Conservation (phyloP, 2,113 vertebrate genomes). For the Tenebrosternarchus preto region DNA sequence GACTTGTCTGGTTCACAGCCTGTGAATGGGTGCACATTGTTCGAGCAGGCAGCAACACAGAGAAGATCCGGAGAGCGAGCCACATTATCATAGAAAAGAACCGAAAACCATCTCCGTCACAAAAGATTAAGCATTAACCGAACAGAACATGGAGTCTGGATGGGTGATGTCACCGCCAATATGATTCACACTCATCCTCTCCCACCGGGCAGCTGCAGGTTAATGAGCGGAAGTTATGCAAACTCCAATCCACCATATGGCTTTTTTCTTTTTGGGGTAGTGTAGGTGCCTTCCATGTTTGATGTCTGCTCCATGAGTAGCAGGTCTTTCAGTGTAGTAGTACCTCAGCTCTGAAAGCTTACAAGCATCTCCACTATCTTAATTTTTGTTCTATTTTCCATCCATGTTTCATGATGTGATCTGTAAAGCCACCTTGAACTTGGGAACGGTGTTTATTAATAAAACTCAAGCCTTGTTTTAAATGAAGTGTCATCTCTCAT, state of each 20-base stretch:
- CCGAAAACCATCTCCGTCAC: not conserved
- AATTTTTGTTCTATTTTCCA: no score
- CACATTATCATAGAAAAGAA: not conserved
- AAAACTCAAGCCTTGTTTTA: constrained; percentile 9
- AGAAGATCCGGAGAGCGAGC: not conserved
- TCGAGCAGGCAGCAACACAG: not conserved
- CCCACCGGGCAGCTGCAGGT: not conserved
- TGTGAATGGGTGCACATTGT: not conserved
- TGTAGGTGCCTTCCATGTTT: no score
- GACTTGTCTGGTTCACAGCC: constrained; percentile 10
- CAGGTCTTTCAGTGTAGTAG: no score
- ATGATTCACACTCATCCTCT: not conserved
- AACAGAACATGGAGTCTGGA: not conserved
- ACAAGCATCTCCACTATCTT: no score
- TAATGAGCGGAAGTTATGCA: constrained; percentile 6
- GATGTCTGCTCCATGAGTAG: no score
- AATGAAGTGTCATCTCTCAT: constrained; percentile 1
- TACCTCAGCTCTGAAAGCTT: no score
- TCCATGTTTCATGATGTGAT: no score
- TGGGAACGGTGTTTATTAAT: no score
- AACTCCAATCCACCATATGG: constrained; percentile 1
- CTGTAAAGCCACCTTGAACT: no score
- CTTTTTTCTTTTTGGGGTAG: no score
- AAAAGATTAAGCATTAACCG: constrained; percentile 26
- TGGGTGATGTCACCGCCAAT: constrained; percentile 35